phyloP scores from a whole-genome alignment of 2,113 vertebrate genomes.

The Trematocara zebra region DNA sequence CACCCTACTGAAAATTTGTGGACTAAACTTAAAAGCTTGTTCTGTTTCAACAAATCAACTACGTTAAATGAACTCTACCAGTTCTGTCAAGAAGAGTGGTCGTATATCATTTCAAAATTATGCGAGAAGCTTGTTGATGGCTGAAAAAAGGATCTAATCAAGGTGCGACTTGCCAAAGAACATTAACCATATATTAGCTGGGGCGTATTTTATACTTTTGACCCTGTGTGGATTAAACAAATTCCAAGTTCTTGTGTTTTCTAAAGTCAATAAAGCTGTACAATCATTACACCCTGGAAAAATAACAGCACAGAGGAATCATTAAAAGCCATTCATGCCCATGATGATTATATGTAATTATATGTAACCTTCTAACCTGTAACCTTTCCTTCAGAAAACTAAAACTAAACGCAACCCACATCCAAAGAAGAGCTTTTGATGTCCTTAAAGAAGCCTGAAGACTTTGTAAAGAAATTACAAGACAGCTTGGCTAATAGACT shows the following conservation, averaged over 20 bases:
- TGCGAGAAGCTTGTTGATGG: not conserved
- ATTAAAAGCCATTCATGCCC: not conserved
- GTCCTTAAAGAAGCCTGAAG: not conserved
- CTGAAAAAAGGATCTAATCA: not conserved
- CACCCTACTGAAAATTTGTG: not conserved
- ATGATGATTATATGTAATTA: not conserved
- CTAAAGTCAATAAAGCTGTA: not conserved
- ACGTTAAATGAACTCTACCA: not conserved
- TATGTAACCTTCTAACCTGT: too few species aligned
- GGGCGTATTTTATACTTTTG: not conserved
- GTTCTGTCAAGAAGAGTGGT: not conserved
- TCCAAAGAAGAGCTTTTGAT: not conserved
- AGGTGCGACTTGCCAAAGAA: not conserved
- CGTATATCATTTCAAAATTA: not conserved
- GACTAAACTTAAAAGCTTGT: not conserved
- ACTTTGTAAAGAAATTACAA: not conserved
- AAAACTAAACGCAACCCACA: accelerated
- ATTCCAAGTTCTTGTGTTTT: not conserved
- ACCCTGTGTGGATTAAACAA: not conserved
- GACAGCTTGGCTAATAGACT: accelerated
- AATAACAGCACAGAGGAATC: not conserved
- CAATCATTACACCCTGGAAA: not conserved
- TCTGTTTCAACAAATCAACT: not conserved
- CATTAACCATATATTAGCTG: not conserved
- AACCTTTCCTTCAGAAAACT: not conserved